Conservation (phyloP, 2,113 vertebrate genomes). For the Bolborhynchus lineola region DNA sequence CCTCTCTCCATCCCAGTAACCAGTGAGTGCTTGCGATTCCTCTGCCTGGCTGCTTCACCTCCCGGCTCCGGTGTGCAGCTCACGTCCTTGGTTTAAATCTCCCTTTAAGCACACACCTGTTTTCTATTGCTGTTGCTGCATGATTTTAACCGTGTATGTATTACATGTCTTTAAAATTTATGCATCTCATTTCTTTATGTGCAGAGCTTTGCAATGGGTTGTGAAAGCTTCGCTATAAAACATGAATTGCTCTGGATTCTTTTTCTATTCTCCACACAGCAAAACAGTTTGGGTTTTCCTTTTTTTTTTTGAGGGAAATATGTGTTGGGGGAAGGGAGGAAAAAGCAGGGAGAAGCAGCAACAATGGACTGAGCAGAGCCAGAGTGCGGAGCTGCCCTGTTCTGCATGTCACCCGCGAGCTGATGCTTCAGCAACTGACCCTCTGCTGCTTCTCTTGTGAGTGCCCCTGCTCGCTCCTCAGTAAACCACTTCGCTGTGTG, state of each 20-base stretch:
- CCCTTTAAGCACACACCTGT: constrained; percentile 60
- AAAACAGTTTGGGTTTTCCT: not conserved
- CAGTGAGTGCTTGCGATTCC: not conserved
- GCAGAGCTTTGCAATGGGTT: constrained; percentile 32
- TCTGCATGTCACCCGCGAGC: not conserved
- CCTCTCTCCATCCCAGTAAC: not conserved
- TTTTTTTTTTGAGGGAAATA: not conserved
- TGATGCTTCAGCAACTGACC: not conserved
- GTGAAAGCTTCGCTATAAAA: constrained; percentile 58
- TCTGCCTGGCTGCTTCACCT: not conserved
- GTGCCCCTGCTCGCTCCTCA: not conserved
- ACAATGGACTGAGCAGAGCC: not conserved
- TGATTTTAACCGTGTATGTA: constrained; percentile 61
- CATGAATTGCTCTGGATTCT: constrained; percentile 36
- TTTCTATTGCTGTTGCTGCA: constrained; percentile 55
- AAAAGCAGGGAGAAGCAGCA: not conserved
- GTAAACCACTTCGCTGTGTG: not conserved
- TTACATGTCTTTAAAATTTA: constrained; percentile 70
- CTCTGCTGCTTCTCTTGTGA: not conserved
- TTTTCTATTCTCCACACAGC: not conserved
- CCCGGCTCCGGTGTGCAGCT: not conserved
- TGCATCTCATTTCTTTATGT: constrained; percentile 63
- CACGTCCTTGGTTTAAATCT: constrained; percentile 55
- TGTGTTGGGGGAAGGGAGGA: not conserved
- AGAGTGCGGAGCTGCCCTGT: not conserved